Evolutionary conservation across 1,140 invertebrate species (phyloP).

Genomic region (Drosophila ficusphila): DNA sequence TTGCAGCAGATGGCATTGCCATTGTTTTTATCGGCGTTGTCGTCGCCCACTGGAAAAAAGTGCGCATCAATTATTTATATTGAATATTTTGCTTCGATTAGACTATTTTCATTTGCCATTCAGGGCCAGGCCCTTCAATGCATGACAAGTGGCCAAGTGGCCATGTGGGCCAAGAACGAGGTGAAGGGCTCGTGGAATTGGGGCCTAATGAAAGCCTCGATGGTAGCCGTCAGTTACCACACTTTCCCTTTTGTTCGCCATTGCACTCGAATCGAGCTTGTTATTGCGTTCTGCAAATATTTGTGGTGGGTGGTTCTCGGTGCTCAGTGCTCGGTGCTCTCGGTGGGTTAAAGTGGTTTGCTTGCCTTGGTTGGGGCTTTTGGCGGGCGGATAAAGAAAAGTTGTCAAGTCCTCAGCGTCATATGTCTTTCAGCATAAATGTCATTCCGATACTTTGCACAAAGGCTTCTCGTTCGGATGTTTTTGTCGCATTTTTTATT

Average conservation of each 20-base stretch:
- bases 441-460: constrained; percentile 49
- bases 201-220: constrained; percentile 13
- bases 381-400: constrained; percentile 26
- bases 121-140: constrained; percentile 34
- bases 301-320: constrained; percentile 15
- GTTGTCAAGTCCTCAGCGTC: constrained; percentile 34
- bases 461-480: constrained; percentile 15
- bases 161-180: constrained; percentile 39
- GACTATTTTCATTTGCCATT: constrained; percentile 48
- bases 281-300: constrained; percentile 46
- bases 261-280: constrained; percentile 14
- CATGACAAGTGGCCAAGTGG: constrained; percentile 35
- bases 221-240: constrained; percentile 11
- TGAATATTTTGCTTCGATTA: constrained; percentile 78
- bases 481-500: constrained; percentile 24
- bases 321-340: no score
- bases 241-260: constrained; percentile 31
- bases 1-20: constrained; percentile 34
- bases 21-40: constrained; percentile 46
- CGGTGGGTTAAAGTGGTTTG: constrained; percentile 1
- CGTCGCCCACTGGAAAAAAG: constrained; percentile 21
- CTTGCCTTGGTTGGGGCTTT: not conserved
- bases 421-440: constrained; percentile 51
- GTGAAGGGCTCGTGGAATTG: constrained; percentile 10
- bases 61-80: constrained; percentile 76